Percentiles rank a stretch among this genome's conserved stretches.
phyloP scores from a whole-genome alignment of 2,113 vertebrate species.

The Ciconia maguari region DNA sequence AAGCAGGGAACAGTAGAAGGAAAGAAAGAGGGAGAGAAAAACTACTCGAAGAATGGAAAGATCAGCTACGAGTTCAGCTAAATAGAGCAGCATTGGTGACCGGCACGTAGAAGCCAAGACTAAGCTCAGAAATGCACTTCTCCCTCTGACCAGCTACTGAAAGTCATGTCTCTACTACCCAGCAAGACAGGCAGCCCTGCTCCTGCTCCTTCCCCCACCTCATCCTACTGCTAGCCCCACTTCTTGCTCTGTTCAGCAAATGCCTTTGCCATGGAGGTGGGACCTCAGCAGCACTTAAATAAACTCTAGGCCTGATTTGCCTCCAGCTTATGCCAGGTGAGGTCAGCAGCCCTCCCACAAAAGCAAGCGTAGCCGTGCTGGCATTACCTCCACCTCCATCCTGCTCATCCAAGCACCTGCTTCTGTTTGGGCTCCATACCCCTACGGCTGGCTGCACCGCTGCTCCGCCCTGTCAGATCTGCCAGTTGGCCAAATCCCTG shows the following conservation, averaged over 20 bases:
- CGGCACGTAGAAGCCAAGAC: neutral
- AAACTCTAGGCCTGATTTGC: neutral
- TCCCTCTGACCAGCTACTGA: neutral
- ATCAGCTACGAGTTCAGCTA: neutral
- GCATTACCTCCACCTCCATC: neutral
- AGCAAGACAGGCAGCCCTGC: neutral
- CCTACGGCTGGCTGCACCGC: rapidly evolving
- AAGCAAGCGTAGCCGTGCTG: neutral
- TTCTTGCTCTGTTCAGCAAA: neutral
- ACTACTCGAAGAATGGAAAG: neutral
- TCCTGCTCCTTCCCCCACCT: neutral
- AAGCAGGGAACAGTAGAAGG: neutral
- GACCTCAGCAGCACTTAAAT: neutral
- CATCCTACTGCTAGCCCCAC: neutral
- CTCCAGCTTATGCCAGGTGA: neutral
- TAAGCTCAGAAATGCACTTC: neutral
- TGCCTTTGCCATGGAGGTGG: neutral
- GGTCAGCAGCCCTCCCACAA: neutral
- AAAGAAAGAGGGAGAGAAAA: neutral
- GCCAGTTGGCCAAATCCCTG: neutral
- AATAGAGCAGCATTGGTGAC: neutral
- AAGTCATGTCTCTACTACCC: neutral
- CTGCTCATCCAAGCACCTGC: neutral
- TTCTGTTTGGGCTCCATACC: neutral
- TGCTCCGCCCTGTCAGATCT: neutral